Evolutionary conservation across 30 jellyfish, hydroid and myxozoan genomes (phyloP), one percentile per base, ranked within the genome.

Genomic region (Hydra vulgaris): DNA sequence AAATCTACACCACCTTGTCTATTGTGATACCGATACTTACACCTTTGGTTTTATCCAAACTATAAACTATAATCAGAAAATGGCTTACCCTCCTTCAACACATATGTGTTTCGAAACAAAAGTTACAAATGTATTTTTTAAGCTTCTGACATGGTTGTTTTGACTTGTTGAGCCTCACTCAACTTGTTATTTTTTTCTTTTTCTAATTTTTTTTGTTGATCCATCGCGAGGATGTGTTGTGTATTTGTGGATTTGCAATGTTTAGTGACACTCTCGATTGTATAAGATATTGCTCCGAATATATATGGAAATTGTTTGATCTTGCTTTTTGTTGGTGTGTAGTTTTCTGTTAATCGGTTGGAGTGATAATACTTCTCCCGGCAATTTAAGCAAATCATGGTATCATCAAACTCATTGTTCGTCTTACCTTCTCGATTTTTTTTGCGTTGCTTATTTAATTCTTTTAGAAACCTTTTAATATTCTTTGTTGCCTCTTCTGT

Each of bases 171-270:
- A 56, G 71, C 71, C 18, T 56, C 71, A 56, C 71, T 56, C n/a
- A 56, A n/a, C 71, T 56, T 56, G n/a, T 56, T 56, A n/a, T 56
- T 56, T 15, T 15, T 56, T n/a, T 56, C n/a, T 56, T n/a, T 56
- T 56, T 56, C 71, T 56, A 56, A 56, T 56, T 56, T 56, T 56
- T 56, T 56, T 56, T 56, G 71, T 56, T n/a, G 17, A 15, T 56
- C 17, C 71, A 56, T 56, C 71, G n/a, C 71, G 71, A 56, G 71
- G 71, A 56, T 56, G 71, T 56, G 71, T 56, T 56, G 71, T 56
- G n/a, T 56, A 56, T 56, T 56, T 56, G n/a, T 56, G 71, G 17
- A 56, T 56, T 56, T 56, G 71, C 71, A 56, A 56, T 56, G 71
- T 56, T 56, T 56, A 17, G 18, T 56, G n/a, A 56, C 71, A 56